phyloP scores from a whole-genome alignment of 2,113 vertebrate species.

The Monopterus albus region DNA sequence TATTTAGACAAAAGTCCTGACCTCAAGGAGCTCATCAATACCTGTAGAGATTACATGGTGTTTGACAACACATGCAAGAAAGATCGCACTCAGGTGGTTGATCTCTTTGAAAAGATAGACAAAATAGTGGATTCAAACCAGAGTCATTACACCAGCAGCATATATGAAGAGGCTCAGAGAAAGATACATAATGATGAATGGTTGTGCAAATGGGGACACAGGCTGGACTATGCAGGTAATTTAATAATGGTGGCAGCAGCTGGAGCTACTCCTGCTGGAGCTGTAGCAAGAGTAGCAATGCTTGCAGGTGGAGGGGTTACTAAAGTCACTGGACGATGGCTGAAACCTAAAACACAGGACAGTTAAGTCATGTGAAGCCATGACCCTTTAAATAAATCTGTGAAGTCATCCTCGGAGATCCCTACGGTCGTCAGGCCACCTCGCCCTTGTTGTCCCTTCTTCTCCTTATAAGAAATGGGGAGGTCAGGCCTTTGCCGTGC shows the following conservation, averaged over 20 bases:
- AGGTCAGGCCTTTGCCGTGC: too few relatives aligned
- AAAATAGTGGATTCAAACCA: conserved; percentile 34
- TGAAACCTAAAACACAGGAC: conserved; percentile 2
- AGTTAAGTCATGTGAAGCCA: background rate
- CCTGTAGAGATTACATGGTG: conserved; percentile 20
- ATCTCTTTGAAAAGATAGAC: conserved; percentile 56
- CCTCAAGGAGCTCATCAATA: background rate
- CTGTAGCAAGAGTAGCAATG: background rate
- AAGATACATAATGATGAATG: background rate
- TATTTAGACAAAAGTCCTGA: background rate
- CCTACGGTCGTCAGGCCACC: too few relatives aligned
- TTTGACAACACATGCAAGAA: conserved; percentile 43
- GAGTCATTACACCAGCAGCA: conserved; percentile 25
- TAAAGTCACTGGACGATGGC: background rate
- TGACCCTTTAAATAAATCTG: too few relatives aligned
- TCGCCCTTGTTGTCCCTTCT: too few relatives aligned
- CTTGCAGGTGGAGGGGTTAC: background rate
- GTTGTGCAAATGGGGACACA: background rate
- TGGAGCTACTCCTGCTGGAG: background rate
- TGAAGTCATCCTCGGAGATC: too few relatives aligned
- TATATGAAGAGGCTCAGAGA: conserved; percentile 44
- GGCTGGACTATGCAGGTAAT: fast-evolving
- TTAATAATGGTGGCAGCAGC: background rate
- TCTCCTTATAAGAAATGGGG: too few relatives aligned
- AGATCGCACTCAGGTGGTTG: conserved; percentile 53